Evolutionary conservation across 2,113 vertebrate species (phyloP).

Genomic region (Herpetotheres cachinnans): DNA sequence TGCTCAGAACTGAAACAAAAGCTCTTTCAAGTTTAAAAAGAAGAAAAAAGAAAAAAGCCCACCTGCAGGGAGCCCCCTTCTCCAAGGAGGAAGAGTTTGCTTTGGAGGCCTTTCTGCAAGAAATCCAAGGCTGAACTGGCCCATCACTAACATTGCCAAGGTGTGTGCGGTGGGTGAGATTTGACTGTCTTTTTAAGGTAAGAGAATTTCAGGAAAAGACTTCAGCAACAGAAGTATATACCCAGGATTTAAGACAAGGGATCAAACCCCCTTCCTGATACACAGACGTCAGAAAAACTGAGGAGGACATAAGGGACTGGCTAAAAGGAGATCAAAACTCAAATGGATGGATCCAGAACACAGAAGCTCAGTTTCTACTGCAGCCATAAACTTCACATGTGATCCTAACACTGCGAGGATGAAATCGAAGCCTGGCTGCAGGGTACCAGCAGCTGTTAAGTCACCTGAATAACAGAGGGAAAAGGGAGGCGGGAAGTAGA

Average conservation of each 20-base stretch:
- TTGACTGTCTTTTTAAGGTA: background rate
- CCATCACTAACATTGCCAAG: background rate
- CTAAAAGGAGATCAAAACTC: background rate
- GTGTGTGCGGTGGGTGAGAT: background rate
- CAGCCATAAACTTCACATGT: background rate
- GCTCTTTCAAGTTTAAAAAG: slow-evolving; percentile 5
- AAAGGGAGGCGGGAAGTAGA: background rate
- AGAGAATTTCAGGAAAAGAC: background rate
- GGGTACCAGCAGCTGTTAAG: background rate
- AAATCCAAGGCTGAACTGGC: background rate
- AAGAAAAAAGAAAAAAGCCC: background rate
- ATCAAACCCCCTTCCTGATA: background rate
- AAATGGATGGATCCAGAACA: background rate
- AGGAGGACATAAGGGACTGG: background rate
- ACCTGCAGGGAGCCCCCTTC: background rate
- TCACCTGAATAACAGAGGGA: background rate
- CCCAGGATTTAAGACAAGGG: background rate
- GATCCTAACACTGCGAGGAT: background rate
- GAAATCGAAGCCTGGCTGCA: background rate
- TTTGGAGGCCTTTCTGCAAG: background rate
- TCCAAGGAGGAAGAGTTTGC: background rate
- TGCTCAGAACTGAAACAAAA: slow-evolving; percentile 44
- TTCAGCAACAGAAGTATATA: background rate
- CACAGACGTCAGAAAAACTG: background rate
- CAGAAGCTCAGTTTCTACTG: background rate